Evolutionary conservation across 2,888 invertebrate genomes (phyloP), one percentile per base, ranked within the genome.

Genomic region (Drosophila picticornis): DNA sequence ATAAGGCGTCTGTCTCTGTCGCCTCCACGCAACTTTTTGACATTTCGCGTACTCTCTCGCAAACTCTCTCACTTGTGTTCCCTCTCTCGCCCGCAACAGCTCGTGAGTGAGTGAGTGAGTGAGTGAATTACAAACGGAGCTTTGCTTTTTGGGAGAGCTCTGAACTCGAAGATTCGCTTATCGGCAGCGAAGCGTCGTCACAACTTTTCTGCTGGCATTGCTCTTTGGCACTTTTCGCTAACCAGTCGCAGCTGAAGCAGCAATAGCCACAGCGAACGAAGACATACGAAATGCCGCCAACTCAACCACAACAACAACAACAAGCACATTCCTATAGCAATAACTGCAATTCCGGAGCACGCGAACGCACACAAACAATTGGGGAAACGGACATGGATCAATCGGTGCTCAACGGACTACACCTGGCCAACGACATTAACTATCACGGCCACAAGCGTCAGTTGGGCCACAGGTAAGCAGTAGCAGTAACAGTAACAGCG

Each of bases 391-490:
- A 91, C 65, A 84, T 91, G 90, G 91, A 92, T 77, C 90, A 90
- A 50, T 84, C 91, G 19, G 78, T 92, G 60, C 83, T 91, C 9
- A 92, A 90, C 72, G 92, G 92, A 31, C 56, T 84, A 25, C 68
- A 75, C 4, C 36, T 70, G 56, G 59, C 59, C 53, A 64, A 77
- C 7, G 79, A 83, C 38, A 67, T 72, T 50, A 69, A 52, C 56
- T 88, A 88, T 46, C 89, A 91, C 31, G 91, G 91, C 32, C 92
- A 92, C 71, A 93, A 93, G 68, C 88, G 93, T 57, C 91, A 93
- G 77, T 79, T 92, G 77, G 91, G 90, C 68, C 93, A 93, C 88
- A 93, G 93, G 93, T 93, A 86, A 92, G 90, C 46, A 57, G 13
- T 3, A 25, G 16, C 27, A 31, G 22, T 25, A 27, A n/a, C 27